Evolutionary conservation across 2,797 vertebrate species (phyloP).

Genomic region (Typhlichthys eigenmanni): DNA sequence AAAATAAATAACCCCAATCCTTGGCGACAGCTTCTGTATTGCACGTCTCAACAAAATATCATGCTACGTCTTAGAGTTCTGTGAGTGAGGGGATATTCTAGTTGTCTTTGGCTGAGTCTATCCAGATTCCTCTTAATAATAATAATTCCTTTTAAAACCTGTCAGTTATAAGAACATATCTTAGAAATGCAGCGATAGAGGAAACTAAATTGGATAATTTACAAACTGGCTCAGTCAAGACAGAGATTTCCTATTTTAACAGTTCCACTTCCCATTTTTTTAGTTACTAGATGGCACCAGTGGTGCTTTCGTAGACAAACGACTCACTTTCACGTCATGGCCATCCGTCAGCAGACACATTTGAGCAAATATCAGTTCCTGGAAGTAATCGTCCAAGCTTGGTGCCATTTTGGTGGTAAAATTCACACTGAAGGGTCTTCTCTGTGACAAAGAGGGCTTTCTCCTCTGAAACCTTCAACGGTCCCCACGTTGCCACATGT

Average conservation of each 20-base stretch:
- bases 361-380: constrained; percentile 53
- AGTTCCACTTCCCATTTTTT: constrained; percentile 51
- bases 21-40: constrained; percentile 21
- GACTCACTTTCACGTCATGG: constrained; percentile 45
- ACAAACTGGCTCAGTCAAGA: constrained; percentile 13
- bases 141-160: constrained; percentile 49
- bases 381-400: constrained; percentile 52
- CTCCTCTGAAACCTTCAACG: constrained; percentile 43
- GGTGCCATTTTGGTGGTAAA: constrained; percentile 52
- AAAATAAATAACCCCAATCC: constrained; percentile 44
- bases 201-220: constrained; percentile 19
- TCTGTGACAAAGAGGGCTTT: constrained; percentile 66
- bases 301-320: constrained; percentile 40
- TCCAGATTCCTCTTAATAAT: constrained; percentile 40
- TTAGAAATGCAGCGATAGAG: constrained; percentile 42
- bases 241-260: constrained; percentile 32
- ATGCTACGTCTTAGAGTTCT: constrained; percentile 23
- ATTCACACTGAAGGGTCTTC: constrained; percentile 37
- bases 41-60: constrained; percentile 35
- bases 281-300: constrained; percentile 51
- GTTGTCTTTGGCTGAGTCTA: constrained; percentile 36
- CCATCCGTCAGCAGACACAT: constrained; percentile 53
- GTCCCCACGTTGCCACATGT: constrained; percentile 48
- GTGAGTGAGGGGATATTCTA: constrained; percentile 44
- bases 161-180: constrained; percentile 41